phyloP scores from a whole-genome alignment of 2,113 vertebrate genomes.

The Trinectes maculatus region DNA sequence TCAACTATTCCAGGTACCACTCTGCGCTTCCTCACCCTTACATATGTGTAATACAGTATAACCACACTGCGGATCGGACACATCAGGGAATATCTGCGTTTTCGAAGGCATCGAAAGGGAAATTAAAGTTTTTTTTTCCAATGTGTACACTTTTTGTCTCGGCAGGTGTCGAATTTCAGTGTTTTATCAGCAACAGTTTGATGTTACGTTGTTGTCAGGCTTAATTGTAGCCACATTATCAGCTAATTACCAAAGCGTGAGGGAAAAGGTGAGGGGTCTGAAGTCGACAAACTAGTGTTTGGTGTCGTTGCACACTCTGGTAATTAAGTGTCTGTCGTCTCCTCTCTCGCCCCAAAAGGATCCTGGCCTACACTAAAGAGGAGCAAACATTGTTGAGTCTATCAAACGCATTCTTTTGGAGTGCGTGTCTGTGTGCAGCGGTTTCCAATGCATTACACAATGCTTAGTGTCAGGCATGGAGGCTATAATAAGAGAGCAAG shows the following conservation, averaged over 20 bases:
- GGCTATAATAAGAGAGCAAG: conserved; percentile 73
- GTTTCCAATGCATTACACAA: conserved; percentile 71
- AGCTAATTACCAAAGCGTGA: conserved; percentile 42
- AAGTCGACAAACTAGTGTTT: conserved; percentile 54
- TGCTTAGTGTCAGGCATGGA: conserved; percentile 74
- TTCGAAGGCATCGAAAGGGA: conserved; percentile 11
- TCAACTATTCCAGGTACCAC: conserved; percentile 92
- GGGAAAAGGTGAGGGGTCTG: conserved; percentile 25
- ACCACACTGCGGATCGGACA: background rate
- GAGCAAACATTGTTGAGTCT: conserved; percentile 54
- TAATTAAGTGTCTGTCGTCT: conserved; percentile 70
- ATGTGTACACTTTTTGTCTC: conserved; percentile 7
- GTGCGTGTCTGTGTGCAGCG: conserved; percentile 53
- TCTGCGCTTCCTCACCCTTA: background rate
- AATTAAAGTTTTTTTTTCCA: conserved; percentile 41
- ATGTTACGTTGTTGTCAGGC: conserved; percentile 15
- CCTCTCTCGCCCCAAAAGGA: conserved; percentile 56
- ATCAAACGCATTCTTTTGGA: conserved; percentile 74
- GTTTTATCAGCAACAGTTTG: conserved; percentile 22
- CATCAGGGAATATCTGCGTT: no score
- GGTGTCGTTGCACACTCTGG: conserved; percentile 49
- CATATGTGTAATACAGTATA: background rate
- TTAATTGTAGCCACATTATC: conserved; percentile 27
- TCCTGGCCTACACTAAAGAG: conserved; percentile 64
- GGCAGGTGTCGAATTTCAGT: conserved; percentile 46